phyloP scores from a whole-genome alignment of 2,113 vertebrate genomes.

The Corynorhinus townsendii region DNA sequence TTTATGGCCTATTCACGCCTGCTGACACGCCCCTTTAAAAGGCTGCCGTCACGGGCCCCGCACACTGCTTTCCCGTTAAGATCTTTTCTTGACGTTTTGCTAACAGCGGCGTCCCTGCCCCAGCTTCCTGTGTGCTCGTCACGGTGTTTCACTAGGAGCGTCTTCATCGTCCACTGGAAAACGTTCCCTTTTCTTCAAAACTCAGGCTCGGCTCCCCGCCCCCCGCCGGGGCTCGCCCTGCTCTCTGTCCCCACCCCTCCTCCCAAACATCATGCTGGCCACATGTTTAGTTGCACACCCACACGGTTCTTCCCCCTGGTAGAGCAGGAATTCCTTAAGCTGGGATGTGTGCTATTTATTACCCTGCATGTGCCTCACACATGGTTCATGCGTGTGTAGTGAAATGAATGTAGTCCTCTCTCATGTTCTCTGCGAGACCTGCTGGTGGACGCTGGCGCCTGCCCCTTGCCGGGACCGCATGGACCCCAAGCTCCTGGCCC shows the following conservation, averaged over 20 bases:
- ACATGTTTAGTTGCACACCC: neutral
- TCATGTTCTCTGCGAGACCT: neutral
- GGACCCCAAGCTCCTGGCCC: conserved; percentile 4
- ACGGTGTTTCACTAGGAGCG: neutral
- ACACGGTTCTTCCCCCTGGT: neutral
- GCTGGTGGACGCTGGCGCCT: neutral
- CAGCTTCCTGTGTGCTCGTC: neutral
- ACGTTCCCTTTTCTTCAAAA: neutral
- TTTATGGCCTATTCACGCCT: neutral
- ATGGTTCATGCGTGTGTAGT: neutral
- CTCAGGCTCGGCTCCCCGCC: neutral
- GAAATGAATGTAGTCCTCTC: neutral
- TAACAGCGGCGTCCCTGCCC: neutral
- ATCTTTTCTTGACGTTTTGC: neutral
- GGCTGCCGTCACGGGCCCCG: neutral
- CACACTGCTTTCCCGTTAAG: neutral
- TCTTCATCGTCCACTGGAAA: neutral
- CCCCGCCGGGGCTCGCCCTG: neutral
- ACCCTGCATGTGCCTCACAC: neutral
- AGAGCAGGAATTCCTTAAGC: neutral
- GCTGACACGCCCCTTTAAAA: neutral
- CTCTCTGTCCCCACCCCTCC: neutral
- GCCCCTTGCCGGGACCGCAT: neutral
- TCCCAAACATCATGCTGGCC: neutral
- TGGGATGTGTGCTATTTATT: neutral